phyloP scores from a whole-genome alignment of 2,888 invertebrate genomes.

The Rhagonycha lutea region DNA sequence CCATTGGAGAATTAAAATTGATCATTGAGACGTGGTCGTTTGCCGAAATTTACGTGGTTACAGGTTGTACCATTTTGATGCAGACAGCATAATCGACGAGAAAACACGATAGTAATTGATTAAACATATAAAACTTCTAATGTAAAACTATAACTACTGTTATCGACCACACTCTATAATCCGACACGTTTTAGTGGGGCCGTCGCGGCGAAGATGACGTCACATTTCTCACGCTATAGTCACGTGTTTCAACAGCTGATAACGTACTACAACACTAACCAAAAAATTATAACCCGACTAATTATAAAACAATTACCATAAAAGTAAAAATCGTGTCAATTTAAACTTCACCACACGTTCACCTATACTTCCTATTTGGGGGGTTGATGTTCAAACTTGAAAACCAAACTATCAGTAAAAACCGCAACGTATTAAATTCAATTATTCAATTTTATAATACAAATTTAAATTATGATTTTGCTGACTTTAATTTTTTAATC shows the following conservation, averaged over 20 bases:
- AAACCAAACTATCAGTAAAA: not conserved
- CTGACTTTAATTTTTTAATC: not conserved
- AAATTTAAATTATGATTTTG: too few species aligned
- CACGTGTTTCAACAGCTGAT: conserved; percentile 40
- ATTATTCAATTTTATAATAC: too few species aligned
- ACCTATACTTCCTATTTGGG: not conserved
- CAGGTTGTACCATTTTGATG: not conserved
- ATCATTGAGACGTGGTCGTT: not conserved
- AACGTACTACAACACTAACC: conserved; percentile 24
- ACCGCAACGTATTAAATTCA: not conserved
- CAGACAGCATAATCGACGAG: conserved; percentile 2
- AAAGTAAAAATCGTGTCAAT: not conserved
- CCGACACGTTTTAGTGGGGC: conserved; percentile 33
- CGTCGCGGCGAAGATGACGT: conserved; percentile 39
- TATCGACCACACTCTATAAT: conserved; percentile 37
- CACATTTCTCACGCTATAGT: conserved; percentile 36
- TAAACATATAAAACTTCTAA: conserved; percentile 31
- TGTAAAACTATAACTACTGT: conserved; percentile 28
- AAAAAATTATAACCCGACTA: conserved; percentile 18
- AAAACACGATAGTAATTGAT: conserved; percentile 25
- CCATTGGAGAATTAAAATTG: not conserved
- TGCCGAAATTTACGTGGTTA: not conserved
- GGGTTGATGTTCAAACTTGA: not conserved
- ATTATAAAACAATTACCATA: conserved; percentile 9
- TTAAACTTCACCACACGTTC: not conserved